These are phyloP conservation scores for Mustelus asterias DNA, from an alignment of 2,113 vertebrate genomes.

Conservation along the genomic window DNA sequence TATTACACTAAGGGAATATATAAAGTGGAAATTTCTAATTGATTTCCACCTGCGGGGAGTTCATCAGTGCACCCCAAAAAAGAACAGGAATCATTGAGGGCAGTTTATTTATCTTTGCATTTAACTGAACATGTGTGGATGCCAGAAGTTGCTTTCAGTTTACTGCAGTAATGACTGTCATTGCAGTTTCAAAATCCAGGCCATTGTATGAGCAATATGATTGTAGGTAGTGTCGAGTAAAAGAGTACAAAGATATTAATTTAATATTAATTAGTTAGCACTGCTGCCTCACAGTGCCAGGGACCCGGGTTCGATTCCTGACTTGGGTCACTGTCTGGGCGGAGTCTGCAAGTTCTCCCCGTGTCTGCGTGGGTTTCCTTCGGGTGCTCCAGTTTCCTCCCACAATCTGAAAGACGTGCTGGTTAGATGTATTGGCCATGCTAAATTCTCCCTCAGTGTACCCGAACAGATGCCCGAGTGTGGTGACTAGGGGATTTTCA, in stretches of 20 bases:
- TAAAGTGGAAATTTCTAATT: not conserved
- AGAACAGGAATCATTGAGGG: not conserved
- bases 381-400: no score
- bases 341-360: no score
- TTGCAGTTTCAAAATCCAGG: not conserved
- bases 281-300: no score
- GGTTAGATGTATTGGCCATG: no score
- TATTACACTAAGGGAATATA: not conserved
- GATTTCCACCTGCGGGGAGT: not conserved
- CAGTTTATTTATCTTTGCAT: not conserved
- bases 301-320: no score
- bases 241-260: not conserved
- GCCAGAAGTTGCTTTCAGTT: not conserved
- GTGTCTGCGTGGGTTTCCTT: no score
- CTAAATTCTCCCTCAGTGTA: no score
- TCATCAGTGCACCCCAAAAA: not conserved
- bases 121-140: not conserved
- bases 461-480: no score
- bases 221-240: not conserved
- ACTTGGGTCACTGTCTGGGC: no score
- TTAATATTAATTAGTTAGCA: no score
- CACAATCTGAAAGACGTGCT: no score
- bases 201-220: not conserved
- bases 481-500: no score
- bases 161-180: not conserved